Evolutionary conservation across 2,113 vertebrate genomes (phyloP).

Genomic region (Mobula birostris): DNA sequence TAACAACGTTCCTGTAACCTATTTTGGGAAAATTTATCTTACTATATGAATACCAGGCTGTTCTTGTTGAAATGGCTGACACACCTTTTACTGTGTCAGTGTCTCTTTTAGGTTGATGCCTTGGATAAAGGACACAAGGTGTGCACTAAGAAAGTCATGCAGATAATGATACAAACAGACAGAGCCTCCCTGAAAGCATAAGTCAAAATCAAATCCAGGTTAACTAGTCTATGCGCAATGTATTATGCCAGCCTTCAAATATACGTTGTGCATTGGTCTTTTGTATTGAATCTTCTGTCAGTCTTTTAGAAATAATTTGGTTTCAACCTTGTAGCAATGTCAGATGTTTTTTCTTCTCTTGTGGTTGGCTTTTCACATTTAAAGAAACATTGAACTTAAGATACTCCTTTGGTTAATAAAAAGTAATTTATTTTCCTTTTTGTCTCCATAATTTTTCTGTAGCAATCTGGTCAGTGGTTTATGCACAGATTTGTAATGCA

Average conservation of each 20-base stretch:
- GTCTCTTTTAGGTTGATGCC: background rate
- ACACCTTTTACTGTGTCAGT: background rate
- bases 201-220: background rate
- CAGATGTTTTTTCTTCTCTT: background rate
- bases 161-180: background rate
- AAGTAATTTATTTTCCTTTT: background rate
- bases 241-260: background rate
- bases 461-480: background rate
- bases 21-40: no score
- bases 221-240: background rate
- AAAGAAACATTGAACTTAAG: background rate
- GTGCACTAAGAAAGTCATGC: background rate
- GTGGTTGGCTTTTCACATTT: background rate
- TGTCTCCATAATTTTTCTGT: background rate
- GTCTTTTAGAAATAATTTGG: conserved; percentile 1
- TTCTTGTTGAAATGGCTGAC: background rate
- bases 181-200: background rate
- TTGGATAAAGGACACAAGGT: background rate
- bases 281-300: background rate
- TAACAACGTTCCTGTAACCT: no score
- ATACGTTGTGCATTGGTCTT: background rate
- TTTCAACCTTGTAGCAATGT: background rate
- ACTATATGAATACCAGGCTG: no score
- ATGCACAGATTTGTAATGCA: background rate
- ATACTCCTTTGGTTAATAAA: background rate